phyloP scores from a whole-genome alignment of 2,888 invertebrate genomes.

The Epinotia brunnichana region DNA sequence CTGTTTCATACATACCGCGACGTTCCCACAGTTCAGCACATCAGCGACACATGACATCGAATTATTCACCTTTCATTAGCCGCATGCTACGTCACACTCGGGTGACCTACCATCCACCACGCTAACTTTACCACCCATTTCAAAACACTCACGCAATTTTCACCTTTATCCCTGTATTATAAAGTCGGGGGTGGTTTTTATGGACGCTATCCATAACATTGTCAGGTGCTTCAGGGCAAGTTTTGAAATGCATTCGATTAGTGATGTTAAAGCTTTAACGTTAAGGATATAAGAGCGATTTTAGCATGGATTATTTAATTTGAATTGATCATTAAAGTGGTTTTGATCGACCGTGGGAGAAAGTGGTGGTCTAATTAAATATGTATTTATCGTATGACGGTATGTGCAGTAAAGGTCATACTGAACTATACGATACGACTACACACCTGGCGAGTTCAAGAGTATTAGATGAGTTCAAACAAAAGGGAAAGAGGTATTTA shows the following conservation, averaged over 20 bases:
- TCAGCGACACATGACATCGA: slow-evolving; percentile 70
- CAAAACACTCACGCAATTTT: not conserved
- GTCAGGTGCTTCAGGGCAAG: slow-evolving; percentile 34
- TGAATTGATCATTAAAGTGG: slow-evolving; percentile 45
- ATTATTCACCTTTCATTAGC: slow-evolving; percentile 71
- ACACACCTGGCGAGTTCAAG: slow-evolving; percentile 64
- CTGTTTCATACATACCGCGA: slow-evolving; percentile 40
- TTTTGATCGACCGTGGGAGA: slow-evolving; percentile 74
- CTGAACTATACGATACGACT: slow-evolving; percentile 52
- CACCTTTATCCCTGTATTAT: not conserved
- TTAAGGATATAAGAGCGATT: slow-evolving; percentile 39
- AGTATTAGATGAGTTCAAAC: slow-evolving; percentile 22
- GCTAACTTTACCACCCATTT: slow-evolving; percentile 24
- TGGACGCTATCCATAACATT: slow-evolving; percentile 6
- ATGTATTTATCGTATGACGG: slow-evolving; percentile 70
- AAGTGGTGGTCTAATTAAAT: slow-evolving; percentile 72
- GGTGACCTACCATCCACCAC: slow-evolving; percentile 53
- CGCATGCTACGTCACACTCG: slow-evolving; percentile 71
- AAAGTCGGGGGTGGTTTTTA: not conserved
- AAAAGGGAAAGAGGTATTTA: slow-evolving; percentile 14
- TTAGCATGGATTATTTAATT: not conserved
- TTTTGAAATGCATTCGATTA: slow-evolving; percentile 35
- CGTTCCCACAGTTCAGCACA: slow-evolving; percentile 63
- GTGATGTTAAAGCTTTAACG: slow-evolving; percentile 46
- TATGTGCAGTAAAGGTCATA: slow-evolving; percentile 62